Evolutionary conservation across 2,888 invertebrate genomes (phyloP).

Genomic region (Protodeltote pygarga): DNA sequence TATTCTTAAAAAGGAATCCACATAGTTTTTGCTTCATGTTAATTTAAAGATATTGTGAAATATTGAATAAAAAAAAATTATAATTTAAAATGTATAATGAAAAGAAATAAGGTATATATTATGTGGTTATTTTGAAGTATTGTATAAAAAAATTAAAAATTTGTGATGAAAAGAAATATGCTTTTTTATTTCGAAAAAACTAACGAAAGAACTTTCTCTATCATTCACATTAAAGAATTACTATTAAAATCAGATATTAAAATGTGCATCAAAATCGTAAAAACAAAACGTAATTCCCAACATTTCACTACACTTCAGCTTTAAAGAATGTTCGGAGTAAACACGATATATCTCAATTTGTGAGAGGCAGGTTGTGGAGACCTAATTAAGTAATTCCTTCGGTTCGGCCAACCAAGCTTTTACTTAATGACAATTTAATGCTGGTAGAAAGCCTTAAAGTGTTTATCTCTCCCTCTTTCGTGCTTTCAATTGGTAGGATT

Average conservation of each 20-base stretch:
- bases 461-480: slow-evolving; percentile 50
- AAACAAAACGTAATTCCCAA: slow-evolving; percentile 4
- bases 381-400: slow-evolving; percentile 79
- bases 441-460: slow-evolving; percentile 57
- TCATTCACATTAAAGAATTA: too few species aligned
- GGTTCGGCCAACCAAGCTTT: slow-evolving; percentile 67
- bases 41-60: too few species aligned
- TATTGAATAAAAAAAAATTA: too few species aligned
- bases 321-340: slow-evolving; percentile 57
- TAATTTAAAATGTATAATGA: too few species aligned
- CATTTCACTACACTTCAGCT: slow-evolving; percentile 16
- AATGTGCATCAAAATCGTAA: neutral
- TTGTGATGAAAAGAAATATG: too few species aligned
- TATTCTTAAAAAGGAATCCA: too few species aligned
- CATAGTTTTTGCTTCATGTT: too few species aligned
- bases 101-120: too few species aligned
- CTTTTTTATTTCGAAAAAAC: too few species aligned
- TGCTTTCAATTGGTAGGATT: slow-evolving; percentile 11
- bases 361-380: slow-evolving; percentile 52
- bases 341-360: slow-evolving; percentile 71
- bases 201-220: too few species aligned
- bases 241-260: neutral
- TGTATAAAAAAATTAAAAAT: too few species aligned
- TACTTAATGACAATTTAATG: slow-evolving; percentile 84
- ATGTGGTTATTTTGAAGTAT: too few species aligned